phyloP scores from a whole-genome alignment of 2,113 vertebrate genomes.

The Acrocephalus kingi region DNA sequence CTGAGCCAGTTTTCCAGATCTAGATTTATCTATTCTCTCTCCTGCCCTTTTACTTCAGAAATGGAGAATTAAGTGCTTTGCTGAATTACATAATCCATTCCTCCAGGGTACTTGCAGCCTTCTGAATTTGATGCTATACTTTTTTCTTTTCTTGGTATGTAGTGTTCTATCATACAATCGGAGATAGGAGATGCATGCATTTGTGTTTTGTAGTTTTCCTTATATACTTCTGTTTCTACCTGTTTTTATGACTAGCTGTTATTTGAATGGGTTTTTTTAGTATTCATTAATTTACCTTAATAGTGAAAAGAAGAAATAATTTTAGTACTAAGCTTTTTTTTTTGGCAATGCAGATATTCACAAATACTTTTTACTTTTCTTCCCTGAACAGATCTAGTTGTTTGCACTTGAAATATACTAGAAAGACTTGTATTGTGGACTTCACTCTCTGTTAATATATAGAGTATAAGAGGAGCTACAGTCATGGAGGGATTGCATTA shows the following conservation, averaged over 20 bases:
- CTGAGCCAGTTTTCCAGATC: neutral
- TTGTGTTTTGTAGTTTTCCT: neutral
- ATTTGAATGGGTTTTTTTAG: neutral
- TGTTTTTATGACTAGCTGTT: neutral
- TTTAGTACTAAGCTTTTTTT: neutral
- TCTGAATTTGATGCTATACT: neutral
- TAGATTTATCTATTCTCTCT: neutral
- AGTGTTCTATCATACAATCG: neutral
- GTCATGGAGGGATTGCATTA: neutral
- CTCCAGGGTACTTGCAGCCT: neutral
- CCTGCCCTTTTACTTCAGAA: neutral
- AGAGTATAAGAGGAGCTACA: neutral
- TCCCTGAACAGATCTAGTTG: neutral
- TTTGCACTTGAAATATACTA: neutral
- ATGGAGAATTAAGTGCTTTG: neutral
- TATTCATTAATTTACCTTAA: neutral
- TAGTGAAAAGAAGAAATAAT: neutral
- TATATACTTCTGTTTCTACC: neutral
- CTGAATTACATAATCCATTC: neutral
- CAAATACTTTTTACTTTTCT: neutral
- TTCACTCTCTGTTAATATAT: neutral
- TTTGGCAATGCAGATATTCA: neutral
- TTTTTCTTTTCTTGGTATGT: neutral
- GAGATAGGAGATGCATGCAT: neutral
- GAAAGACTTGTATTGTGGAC: neutral